A percentile compares a stretch with the other conserved stretches of the same genome.
Evolutionary conservation across 2,888 invertebrate species (phyloP).

Genomic region (Cremastinae sp.): DNA sequence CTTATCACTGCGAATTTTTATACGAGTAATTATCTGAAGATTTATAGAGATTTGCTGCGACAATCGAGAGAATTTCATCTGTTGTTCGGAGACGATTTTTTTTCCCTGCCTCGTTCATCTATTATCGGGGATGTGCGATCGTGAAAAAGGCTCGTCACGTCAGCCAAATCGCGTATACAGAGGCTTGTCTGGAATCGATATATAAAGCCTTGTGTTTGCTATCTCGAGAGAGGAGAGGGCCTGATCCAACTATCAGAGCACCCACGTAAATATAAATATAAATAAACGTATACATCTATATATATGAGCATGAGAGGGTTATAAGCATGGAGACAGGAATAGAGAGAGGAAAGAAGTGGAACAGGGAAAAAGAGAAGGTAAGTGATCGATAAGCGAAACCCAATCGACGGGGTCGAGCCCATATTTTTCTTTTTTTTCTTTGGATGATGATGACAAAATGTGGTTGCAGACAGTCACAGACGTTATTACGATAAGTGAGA

Average conservation of each 20-base stretch:
- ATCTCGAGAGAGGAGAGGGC: slow-evolving; percentile 9
- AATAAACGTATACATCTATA: neutral
- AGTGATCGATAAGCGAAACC: slow-evolving; percentile 36
- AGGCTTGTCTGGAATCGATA: slow-evolving; percentile 1
- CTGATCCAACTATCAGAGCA: slow-evolving; percentile 14
- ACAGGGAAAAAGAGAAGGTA: neutral
- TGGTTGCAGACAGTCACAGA: slow-evolving; percentile 19
- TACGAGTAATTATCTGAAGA: neutral
- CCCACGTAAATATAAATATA: neutral
- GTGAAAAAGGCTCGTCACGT: slow-evolving; percentile 19
- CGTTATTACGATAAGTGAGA: slow-evolving; percentile 28
- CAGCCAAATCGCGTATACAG: slow-evolving; percentile 14
- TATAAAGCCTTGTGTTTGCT: slow-evolving; percentile 15
- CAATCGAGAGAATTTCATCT: neutral
- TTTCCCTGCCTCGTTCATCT: neutral
- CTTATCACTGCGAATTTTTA: too few relatives aligned
- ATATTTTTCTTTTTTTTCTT: slow-evolving; percentile 16
- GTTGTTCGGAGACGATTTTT: neutral
- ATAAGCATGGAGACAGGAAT: neutral
- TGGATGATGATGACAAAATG: slow-evolving; percentile 48
- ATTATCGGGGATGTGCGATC: neutral
- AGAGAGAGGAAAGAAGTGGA: neutral
- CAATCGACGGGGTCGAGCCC: slow-evolving; percentile 39
- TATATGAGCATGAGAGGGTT: slow-evolving; percentile 2
- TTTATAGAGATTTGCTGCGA: neutral